Percentiles rank a stretch among this genome's conserved stretches.
These are phyloP conservation scores for Carcina quercana DNA, from an alignment of 2,888 invertebrate species.

Conservation along the genomic window DNA sequence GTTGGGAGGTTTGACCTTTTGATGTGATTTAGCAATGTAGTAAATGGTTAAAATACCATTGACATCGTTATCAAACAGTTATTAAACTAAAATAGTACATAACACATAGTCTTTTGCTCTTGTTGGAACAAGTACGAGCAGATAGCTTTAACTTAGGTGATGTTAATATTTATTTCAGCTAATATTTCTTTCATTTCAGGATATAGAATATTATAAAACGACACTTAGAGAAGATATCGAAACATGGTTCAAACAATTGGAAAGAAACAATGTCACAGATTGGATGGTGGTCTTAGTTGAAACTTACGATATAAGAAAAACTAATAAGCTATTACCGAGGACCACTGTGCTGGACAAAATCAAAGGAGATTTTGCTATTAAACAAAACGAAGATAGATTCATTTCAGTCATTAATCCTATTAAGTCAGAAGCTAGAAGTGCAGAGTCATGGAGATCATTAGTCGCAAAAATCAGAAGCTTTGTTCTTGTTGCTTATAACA, in stretches of 20 bases:
- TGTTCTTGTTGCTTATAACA: conserved; percentile 89
- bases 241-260: conserved; percentile 87
- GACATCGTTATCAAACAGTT: no score
- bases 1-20: no score
- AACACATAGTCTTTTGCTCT: no score
- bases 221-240: conserved; percentile 92
- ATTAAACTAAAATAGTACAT: no score
- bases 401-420: conserved; percentile 93
- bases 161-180: no score
- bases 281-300: conserved; percentile 97
- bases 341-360: conserved; percentile 97
- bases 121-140: no score
- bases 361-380: conserved; percentile 93
- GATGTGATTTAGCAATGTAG: no score
- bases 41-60: no score
- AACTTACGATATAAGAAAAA: conserved; percentile 92
- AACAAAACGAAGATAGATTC: conserved; percentile 88
- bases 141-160: no score
- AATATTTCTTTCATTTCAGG: conserved; percentile 78
- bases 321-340: conserved; percentile 92
- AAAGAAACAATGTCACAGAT: conserved; percentile 84
- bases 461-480: conserved; percentile 88
- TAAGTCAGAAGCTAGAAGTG: conserved; percentile 90
- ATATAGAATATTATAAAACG: conserved; percentile 92
- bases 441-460: conserved; percentile 92